These are phyloP conservation scores for Nerophis lumbriciformis DNA, from an alignment of 2,113 vertebrate genomes.

Conservation along the genomic window DNA sequence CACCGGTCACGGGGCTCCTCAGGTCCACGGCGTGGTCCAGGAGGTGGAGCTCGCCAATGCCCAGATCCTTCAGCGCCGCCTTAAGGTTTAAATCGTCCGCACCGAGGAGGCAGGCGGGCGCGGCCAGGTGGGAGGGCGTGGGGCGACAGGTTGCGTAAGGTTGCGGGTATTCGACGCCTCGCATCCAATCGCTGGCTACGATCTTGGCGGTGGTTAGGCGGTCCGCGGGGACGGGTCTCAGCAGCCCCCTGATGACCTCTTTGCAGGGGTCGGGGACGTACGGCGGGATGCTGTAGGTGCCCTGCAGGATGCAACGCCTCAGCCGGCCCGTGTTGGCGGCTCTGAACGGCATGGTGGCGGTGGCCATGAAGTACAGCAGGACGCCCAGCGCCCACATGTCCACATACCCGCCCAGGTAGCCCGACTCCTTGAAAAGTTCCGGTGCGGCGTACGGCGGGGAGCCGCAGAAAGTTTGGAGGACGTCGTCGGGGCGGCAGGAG, in stretches of 20 bases:
- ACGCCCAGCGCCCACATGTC: slow-evolving; percentile 73
- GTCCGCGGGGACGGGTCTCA: slow-evolving; percentile 53
- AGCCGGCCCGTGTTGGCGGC: slow-evolving; percentile 55
- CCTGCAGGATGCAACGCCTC: slow-evolving; percentile 60
- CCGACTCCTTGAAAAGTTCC: slow-evolving; percentile 64
- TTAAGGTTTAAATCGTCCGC: slow-evolving; percentile 58
- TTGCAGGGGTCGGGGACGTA: slow-evolving; percentile 56
- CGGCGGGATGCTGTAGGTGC: slow-evolving; percentile 59
- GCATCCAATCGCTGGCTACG: slow-evolving; percentile 61
- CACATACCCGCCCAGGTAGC: slow-evolving; percentile 56
- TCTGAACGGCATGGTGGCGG: slow-evolving; percentile 66
- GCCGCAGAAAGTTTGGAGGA: slow-evolving; percentile 69
- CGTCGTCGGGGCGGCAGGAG: slow-evolving; percentile 35
- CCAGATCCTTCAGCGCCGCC: slow-evolving; percentile 53
- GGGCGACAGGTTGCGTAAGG: slow-evolving; percentile 27
- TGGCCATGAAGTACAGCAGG: slow-evolving; percentile 73
- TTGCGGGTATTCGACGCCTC: slow-evolving; percentile 52
- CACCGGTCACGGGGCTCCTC: slow-evolving; percentile 61
- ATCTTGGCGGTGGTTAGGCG: slow-evolving; percentile 49
- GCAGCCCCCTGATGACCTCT: slow-evolving; percentile 59
- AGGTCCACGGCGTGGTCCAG: slow-evolving; percentile 49
- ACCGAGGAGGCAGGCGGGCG: slow-evolving; percentile 32
- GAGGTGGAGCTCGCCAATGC: slow-evolving; percentile 59
- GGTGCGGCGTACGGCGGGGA: slow-evolving; percentile 72
- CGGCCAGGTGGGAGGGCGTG: slow-evolving; percentile 50